Conservation (phyloP, 1,140 invertebrate genomes). For the Bradynema listronoti region DNA sequence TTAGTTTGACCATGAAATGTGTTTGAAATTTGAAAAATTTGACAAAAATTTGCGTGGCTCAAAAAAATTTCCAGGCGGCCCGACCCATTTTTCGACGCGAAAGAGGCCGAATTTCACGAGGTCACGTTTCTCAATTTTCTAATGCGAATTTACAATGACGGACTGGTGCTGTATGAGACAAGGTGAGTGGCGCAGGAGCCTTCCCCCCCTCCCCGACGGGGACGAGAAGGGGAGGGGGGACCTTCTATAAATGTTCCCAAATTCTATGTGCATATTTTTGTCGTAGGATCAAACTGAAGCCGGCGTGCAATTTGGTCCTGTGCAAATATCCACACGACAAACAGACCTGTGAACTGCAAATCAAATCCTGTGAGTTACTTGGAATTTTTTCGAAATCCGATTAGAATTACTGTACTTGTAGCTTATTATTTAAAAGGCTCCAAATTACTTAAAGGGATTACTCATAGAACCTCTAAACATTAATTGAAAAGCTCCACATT, state of each 20-base stretch:
- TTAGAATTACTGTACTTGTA: neutral
- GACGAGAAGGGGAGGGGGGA: no score
- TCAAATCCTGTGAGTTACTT: constrained; percentile 56
- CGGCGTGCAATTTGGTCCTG: constrained; percentile 55
- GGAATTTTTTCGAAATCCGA: no score
- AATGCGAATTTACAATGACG: constrained; percentile 65
- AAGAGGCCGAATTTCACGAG: constrained; percentile 66
- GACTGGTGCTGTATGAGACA: constrained; percentile 66
- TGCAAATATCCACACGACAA: constrained; percentile 58
- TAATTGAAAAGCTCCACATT: neutral
- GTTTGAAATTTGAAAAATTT: neutral
- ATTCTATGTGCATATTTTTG: constrained; percentile 19
- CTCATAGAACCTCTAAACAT: no score
- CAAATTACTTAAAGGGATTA: neutral
- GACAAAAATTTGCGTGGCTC: neutral
- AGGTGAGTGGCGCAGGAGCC: constrained; percentile 58
- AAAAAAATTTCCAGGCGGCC: constrained; percentile 59
- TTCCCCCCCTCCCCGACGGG: neutral
- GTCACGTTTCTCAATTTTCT: constrained; percentile 68
- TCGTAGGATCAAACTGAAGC: constrained; percentile 56
- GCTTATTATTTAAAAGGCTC: neutral
- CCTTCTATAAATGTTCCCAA: no score
- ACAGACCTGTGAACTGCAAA: constrained; percentile 55
- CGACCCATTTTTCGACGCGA: constrained; percentile 69
- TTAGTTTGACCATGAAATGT: constrained; percentile 17